Evolutionary conservation across 1,140 invertebrate species (phyloP).

Genomic region (Tetramorium alpestre): DNA sequence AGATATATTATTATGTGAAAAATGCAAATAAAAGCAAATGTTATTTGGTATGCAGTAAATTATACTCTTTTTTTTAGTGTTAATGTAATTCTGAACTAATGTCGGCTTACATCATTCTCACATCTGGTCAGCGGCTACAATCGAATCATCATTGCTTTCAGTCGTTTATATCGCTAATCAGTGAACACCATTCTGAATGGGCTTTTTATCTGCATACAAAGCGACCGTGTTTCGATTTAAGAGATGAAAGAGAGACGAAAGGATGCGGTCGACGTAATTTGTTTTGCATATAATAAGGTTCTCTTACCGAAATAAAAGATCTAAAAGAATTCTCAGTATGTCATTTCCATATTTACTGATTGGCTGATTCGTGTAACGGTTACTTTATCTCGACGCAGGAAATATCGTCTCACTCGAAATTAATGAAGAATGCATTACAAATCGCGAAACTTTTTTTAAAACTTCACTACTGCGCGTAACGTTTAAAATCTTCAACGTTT

Average conservation of each 20-base stretch:
- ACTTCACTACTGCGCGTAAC: not conserved
- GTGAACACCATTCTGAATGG: not conserved
- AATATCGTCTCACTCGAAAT: conserved; percentile 32
- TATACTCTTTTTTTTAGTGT: not conserved
- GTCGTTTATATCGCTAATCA: conserved; percentile 25
- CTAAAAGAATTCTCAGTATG: conserved; percentile 14
- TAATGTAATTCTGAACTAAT: not conserved
- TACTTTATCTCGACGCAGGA: conserved; percentile 6
- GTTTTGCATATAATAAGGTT: conserved; percentile 3
- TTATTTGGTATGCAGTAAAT: not conserved
- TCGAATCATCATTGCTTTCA: conserved; percentile 9
- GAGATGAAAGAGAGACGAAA: conserved; percentile 18
- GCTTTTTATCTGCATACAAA: conserved; percentile 44
- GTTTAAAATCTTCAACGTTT: conserved; percentile 1
- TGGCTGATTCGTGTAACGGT: conserved; percentile 36
- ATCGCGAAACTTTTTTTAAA: not conserved
- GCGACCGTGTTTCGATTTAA: conserved; percentile 40
- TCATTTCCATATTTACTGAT: conserved; percentile 15
- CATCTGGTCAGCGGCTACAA: conserved; percentile 13
- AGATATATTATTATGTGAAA: not conserved
- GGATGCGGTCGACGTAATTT: conserved; percentile 2
- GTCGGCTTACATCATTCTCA: conserved; percentile 1
- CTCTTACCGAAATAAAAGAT: conserved; percentile 15
- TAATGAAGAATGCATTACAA: conserved; percentile 10
- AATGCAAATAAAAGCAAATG: not conserved